These are phyloP conservation scores for Rhabdomys dilectus DNA, from an alignment of 2,113 vertebrate species.

Conservation along the genomic window DNA sequence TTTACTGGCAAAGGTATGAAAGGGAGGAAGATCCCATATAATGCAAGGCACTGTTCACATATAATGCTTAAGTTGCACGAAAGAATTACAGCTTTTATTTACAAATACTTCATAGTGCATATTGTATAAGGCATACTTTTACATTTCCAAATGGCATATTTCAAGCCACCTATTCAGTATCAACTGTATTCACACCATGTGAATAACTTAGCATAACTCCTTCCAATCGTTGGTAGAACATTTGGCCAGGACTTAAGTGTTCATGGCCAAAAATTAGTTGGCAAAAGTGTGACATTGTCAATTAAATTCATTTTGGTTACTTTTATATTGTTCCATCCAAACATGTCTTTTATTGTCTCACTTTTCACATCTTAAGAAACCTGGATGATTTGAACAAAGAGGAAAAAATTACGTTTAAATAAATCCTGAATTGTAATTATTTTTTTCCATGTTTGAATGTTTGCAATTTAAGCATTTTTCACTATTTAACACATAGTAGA, in stretches of 20 bases:
- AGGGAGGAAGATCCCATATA: neutral
- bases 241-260: constrained; percentile 35
- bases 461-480: neutral
- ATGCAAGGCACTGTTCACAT: neutral
- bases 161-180: neutral
- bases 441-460: neutral
- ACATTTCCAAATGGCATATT: neutral
- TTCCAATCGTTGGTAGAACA: constrained; percentile 58
- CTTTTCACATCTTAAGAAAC: constrained; percentile 16
- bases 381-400: neutral
- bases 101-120: neutral
- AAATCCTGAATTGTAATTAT: neutral
- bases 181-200: neutral
- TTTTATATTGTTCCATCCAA: neutral
- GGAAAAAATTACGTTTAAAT: neutral
- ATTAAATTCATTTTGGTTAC: constrained; percentile 61
- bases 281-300: constrained; percentile 82
- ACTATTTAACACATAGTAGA: neutral
- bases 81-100: neutral
- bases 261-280: constrained; percentile 43
- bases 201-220: neutral
- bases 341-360: neutral
- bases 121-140: neutral
- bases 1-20: neutral
- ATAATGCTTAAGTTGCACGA: neutral